Evolutionary conservation across 2,113 vertebrate genomes (phyloP), one percentile per base, ranked within the genome.

Genomic region (Corythaixoides concolor): DNA sequence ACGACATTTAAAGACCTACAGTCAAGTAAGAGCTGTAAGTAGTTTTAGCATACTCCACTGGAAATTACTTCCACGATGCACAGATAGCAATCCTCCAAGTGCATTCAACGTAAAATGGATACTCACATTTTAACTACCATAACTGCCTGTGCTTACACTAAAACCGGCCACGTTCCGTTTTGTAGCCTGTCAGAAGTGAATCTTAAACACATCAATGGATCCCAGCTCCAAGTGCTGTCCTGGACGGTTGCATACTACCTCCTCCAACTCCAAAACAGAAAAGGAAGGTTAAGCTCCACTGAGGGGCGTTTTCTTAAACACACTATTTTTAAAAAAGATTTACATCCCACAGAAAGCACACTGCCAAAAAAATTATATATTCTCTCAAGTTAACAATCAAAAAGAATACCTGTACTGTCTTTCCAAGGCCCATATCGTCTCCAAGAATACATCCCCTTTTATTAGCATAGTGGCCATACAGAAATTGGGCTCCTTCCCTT

Each of bases 351-450:
- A 68, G 47, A 78, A 85, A 87, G 68, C 9, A 41, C 12, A 27
- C 4, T 55, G n/a, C 5, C 24, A 59, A 53, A 74, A 62, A 21
- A 32, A n/a, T 4, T 3, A 64, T 5, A 23, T 45, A 19, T 24
- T 73, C 4, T 60, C 15, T 43, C 33, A 75, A 4, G 6, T 2
- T 58, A 79, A 55, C 6, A 88, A 70, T 27, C 12, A 63, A 79
- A 85, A 79, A 39, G 14, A 95, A 88, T 98, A 99, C 99, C 99
- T 99, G 99, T 85, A 99, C 96, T 78, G 99, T 99, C 98, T 99
- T 99, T 90, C 99, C 99, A 81, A 99, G 98, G 59, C 99, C 99
- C 99, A 99, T 99, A 92, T 99, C 99, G 91, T 99, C 99, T 66
- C 99, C 99, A 89, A 99, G 98, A 97, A 99, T 98, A 96, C 99